Evolutionary conservation across 1,140 invertebrate species (phyloP), one percentile per base, ranked within the genome.

Genomic region (Maconellicoccus hirsutus): DNA sequence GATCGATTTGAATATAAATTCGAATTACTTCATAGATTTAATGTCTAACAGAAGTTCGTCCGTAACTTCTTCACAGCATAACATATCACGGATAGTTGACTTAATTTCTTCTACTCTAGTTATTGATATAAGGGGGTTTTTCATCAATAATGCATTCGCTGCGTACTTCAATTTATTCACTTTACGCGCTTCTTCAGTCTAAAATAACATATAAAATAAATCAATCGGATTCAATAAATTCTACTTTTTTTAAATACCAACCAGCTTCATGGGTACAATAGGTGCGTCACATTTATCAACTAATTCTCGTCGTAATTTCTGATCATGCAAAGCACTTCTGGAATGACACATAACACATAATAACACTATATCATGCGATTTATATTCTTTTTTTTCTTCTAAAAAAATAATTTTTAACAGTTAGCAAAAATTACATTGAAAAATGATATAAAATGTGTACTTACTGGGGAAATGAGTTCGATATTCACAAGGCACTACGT

Each of bases 401-500:
- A 75, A 22, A 78, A 79, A 72, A 74, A 72, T 73, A 79, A 71
- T 72, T 71, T 70, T 70, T 70, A 38, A 21, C 72, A 71, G 66
- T 22, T 33, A 19, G 21, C 21, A 26, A 25, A 72, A 26, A 42
- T 21, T 59, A 19, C 25, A 19, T 19, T 27, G 22, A 71, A 70
- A 52, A 27, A 59, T 1, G n/a, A n/a, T n/a, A n/a, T n/a, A n/a
- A n/a, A n/a, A n/a, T n/a, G n/a, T 70, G 59, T 19, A 70, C 27
- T 80, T 72, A 84, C 86, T 78, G 26, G 91, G 91, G 76, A 93
- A 92, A 78, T 88, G 85, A 81, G 87, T 92, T 70, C 91, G 84
- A 77, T 93, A 94, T 79, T 94, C 91, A 71, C 87, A 84, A 0
- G 92, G 91, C 42, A 94, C 87, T 33, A 94, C 84, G 75, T 90